phyloP scores from a whole-genome alignment of 2,113 vertebrate genomes.

The Macquaria ambigua region DNA sequence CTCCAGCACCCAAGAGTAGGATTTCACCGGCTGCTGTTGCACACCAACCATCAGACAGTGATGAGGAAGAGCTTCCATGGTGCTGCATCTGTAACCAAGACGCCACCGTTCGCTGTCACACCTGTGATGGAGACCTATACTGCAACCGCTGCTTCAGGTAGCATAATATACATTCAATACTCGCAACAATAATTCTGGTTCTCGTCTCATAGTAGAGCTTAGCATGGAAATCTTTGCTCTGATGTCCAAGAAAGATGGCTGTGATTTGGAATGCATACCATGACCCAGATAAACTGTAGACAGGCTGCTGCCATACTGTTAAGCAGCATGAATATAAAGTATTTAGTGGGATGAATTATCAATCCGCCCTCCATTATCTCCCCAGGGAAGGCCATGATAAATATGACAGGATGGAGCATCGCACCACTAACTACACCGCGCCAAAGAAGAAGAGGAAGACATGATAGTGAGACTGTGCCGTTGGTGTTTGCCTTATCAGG shows the following conservation, averaged over 20 bases:
- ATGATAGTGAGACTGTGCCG: conserved; percentile 61
- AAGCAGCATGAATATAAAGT: conserved; percentile 77
- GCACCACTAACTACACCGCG: conserved; percentile 86
- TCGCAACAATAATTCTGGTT: not conserved
- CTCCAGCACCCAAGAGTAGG: conserved; percentile 57
- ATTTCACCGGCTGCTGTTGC: conserved; percentile 50
- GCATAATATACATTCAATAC: not conserved
- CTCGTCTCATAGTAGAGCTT: not conserved
- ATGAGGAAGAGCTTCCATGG: conserved; percentile 95
- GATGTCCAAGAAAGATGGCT: conserved; percentile 38
- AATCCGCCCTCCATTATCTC: conserved; percentile 66
- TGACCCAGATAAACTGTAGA: conserved; percentile 72
- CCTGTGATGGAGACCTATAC: conserved; percentile 93
- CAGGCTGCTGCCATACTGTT: conserved; percentile 69
- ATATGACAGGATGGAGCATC: conserved; percentile 93
- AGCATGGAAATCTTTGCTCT: conserved; percentile 31
- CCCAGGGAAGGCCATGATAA: conserved; percentile 94
- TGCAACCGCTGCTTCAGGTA: conserved; percentile 95
- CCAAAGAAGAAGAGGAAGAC: conserved; percentile 80
- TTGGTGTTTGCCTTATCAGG: conserved; percentile 18
- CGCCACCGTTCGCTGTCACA: conserved; percentile 90
- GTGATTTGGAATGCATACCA: conserved; percentile 62
- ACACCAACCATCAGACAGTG: conserved; percentile 78
- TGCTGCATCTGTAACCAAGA: conserved; percentile 97
- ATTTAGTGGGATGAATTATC: conserved; percentile 80